Conservation (phyloP, 2,888 invertebrate genomes). For the Spodoptera exigua region DNA sequence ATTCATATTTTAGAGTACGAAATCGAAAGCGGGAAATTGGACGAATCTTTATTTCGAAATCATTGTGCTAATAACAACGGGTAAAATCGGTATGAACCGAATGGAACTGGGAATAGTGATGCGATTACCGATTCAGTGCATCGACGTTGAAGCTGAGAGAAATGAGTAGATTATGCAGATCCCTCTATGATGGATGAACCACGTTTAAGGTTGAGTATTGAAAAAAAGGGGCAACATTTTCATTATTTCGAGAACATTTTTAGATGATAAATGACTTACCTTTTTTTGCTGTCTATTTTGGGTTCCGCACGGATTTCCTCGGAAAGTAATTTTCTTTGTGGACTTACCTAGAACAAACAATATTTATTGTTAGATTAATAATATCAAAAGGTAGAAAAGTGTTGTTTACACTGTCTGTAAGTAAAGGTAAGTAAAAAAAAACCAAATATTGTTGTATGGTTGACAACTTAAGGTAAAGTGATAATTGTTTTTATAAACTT, state of each 20-base stretch:
- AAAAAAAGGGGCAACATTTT: slow-evolving; percentile 64
- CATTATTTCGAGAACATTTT: slow-evolving; percentile 64
- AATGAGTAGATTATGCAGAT: slow-evolving; percentile 62
- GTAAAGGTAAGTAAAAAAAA: too few species aligned
- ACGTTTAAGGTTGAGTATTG: slow-evolving; percentile 54
- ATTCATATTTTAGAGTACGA: slow-evolving; percentile 16
- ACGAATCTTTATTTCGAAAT: background rate
- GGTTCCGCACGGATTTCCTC: slow-evolving; percentile 50
- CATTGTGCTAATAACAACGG: background rate
- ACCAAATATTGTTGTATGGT: too few species aligned
- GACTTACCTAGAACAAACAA: slow-evolving; percentile 69
- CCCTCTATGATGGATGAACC: slow-evolving; percentile 62
- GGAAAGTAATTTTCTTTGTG: slow-evolving; percentile 40
- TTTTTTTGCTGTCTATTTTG: slow-evolving; percentile 61
- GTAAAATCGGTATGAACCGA: background rate
- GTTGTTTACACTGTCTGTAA: slow-evolving; percentile 1
- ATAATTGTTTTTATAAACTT: too few species aligned
- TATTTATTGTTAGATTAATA: slow-evolving; percentile 37
- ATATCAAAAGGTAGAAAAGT: slow-evolving; percentile 2
- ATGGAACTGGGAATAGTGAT: background rate
- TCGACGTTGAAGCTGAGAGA: slow-evolving; percentile 45
- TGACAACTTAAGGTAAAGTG: too few species aligned
- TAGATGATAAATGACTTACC: slow-evolving; percentile 70
- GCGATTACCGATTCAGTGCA: slow-evolving; percentile 4
- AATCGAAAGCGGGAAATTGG: slow-evolving; percentile 5